Percentiles rank a stretch among this genome's conserved stretches.
Evolutionary conservation across 1,140 invertebrate species (phyloP).

Genomic region (Drosophila mauritiana): DNA sequence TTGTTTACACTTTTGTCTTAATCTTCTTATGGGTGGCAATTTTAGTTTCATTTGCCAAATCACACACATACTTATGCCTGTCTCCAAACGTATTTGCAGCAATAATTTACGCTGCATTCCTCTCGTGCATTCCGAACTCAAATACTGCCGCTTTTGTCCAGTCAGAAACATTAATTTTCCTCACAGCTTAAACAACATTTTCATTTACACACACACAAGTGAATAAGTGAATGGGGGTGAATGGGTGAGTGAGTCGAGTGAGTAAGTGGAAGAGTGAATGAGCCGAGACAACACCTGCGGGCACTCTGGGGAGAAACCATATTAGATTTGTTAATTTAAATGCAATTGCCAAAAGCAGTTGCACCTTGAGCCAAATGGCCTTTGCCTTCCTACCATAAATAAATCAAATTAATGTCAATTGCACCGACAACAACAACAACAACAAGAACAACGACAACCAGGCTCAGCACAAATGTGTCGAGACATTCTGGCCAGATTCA

Average conservation of each 20-base stretch:
- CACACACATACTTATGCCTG: neutral
- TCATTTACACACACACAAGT: slow-evolving; percentile 49
- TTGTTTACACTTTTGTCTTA: slow-evolving; percentile 31
- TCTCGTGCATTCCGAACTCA: neutral
- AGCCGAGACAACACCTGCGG: slow-evolving; percentile 3
- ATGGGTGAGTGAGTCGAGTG: neutral
- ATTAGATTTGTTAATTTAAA: slow-evolving; percentile 75
- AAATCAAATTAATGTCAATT: slow-evolving; percentile 81
- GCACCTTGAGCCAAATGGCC: slow-evolving; percentile 53
- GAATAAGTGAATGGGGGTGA: neutral
- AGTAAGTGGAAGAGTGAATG: slow-evolving; percentile 12
- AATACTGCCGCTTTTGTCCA: slow-evolving; percentile 30
- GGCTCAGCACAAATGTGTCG: slow-evolving; percentile 17
- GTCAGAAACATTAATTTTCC: slow-evolving; percentile 49
- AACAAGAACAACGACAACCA: slow-evolving; percentile 23
- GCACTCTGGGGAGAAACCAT: slow-evolving; percentile 43
- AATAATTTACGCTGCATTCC: slow-evolving; percentile 25
- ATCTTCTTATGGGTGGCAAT: slow-evolving; percentile 18
- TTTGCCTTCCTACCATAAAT: slow-evolving; percentile 60
- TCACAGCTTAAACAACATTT: slow-evolving; percentile 54
- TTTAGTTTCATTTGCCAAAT: slow-evolving; percentile 18
- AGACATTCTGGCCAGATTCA: slow-evolving; percentile 32
- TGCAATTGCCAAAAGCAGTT: slow-evolving; percentile 56
- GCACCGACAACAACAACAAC: slow-evolving; percentile 35
- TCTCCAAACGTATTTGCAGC: slow-evolving; percentile 30